Evolutionary conservation across 2,888 invertebrate genomes (phyloP).

Genomic region (Rotaria socialis): DNA sequence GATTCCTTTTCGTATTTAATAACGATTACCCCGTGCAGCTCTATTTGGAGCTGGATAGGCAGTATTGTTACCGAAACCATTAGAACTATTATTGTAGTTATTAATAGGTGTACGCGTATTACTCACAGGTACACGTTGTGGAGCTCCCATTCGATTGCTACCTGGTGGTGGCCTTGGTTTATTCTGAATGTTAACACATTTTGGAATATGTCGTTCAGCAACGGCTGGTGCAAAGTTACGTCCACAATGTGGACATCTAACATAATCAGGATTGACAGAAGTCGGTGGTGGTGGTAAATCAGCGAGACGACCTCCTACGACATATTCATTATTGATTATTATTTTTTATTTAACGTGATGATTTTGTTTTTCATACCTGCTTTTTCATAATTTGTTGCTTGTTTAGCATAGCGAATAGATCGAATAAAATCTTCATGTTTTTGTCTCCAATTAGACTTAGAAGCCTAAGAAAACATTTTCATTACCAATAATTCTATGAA

Average conservation of each 20-base stretch:
- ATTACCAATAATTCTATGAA: no score
- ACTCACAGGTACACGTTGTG: not conserved
- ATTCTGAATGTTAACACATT: conserved; percentile 71
- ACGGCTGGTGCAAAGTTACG: conserved; percentile 74
- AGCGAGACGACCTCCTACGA: conserved; percentile 73
- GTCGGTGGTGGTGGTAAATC: conserved; percentile 72
- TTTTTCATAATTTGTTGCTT: conserved; percentile 52
- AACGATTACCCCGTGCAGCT: not conserved
- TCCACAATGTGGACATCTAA: conserved; percentile 80
- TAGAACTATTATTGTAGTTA: not conserved
- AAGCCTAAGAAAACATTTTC: not conserved
- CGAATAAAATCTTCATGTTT: conserved; percentile 56
- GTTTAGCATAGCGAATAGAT: conserved; percentile 55
- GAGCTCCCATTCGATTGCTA: not conserved
- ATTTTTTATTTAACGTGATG: conserved; percentile 66
- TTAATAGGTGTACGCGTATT: not conserved
- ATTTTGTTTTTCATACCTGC: conserved; percentile 54
- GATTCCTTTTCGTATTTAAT: not conserved
- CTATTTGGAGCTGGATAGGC: not conserved
- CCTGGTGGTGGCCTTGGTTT: conserved; percentile 49
- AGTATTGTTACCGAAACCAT: not conserved
- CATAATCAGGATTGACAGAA: conserved; percentile 80
- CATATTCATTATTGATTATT: conserved; percentile 53
- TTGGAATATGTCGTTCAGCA: conserved; percentile 84
- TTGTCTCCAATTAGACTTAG: conserved; percentile 52